Conservation (phyloP, 2,113 vertebrate species). For the Aspidoscelis tigris region DNA sequence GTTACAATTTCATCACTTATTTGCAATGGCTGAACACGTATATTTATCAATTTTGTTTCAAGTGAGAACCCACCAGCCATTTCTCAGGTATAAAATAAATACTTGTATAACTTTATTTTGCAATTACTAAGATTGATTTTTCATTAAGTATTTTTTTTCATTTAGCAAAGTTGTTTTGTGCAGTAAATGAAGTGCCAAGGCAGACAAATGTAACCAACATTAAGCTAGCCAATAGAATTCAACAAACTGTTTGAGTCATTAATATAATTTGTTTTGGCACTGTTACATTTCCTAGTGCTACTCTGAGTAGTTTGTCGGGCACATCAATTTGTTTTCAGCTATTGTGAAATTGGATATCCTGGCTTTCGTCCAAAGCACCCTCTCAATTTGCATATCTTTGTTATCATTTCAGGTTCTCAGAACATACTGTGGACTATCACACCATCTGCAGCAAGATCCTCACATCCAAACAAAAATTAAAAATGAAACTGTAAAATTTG, state of each 20-base stretch:
- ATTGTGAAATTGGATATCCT: slow-evolving; percentile 92
- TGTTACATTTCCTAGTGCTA: slow-evolving; percentile 86
- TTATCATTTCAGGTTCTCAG: slow-evolving; percentile 93
- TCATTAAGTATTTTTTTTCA: slow-evolving; percentile 57
- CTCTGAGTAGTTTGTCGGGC: slow-evolving; percentile 88
- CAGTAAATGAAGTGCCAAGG: slow-evolving; percentile 75
- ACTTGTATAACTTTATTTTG: slow-evolving; percentile 63
- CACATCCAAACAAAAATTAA: slow-evolving; percentile 97
- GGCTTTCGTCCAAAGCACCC: slow-evolving; percentile 89
- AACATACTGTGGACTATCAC: slow-evolving; percentile 90
- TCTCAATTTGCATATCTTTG: slow-evolving; percentile 98
- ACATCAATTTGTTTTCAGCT: slow-evolving; percentile 94
- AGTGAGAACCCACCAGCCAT: slow-evolving; percentile 33
- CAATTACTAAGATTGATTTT: slow-evolving; percentile 68
- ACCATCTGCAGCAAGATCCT: slow-evolving; percentile 95
- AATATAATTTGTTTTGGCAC: slow-evolving; percentile 89
- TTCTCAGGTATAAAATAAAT: slow-evolving; percentile 63
- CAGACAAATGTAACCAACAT: slow-evolving; percentile 81
- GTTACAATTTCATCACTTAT: slow-evolving; percentile 42
- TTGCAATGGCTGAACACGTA: slow-evolving; percentile 39
- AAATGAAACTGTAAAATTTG: slow-evolving; percentile 98
- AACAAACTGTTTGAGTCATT: slow-evolving; percentile 83
- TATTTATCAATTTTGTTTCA: slow-evolving; percentile 38
- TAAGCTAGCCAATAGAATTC: slow-evolving; percentile 82
- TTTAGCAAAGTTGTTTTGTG: slow-evolving; percentile 76